phyloP scores from a whole-genome alignment of 2,888 invertebrate genomes.

The Epistrophe grossulariae region DNA sequence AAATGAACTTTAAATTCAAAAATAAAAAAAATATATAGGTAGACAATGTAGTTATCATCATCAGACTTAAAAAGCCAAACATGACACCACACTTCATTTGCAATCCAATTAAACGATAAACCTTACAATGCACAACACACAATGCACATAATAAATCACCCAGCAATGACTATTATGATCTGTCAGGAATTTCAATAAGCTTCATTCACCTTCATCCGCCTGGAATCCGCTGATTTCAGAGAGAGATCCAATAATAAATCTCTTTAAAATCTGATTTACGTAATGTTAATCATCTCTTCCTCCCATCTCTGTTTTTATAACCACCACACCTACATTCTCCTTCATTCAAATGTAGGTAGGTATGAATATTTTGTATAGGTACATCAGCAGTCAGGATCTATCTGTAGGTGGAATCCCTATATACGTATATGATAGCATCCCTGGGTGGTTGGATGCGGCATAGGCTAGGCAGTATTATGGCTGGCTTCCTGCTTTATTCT shows the following conservation, averaged over 20 bases:
- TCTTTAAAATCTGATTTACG: slow-evolving; percentile 74
- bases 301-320: not conserved
- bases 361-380: not conserved
- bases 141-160: slow-evolving; percentile 57
- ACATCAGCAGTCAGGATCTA: slow-evolving; percentile 40
- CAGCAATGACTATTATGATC: slow-evolving; percentile 61
- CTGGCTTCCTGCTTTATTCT: slow-evolving; percentile 34
- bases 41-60: not conserved
- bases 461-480: not conserved
- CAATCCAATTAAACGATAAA: slow-evolving; percentile 68
- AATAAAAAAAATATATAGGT: too few species aligned
- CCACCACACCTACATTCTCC: not conserved
- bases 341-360: not conserved
- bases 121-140: slow-evolving; percentile 44
- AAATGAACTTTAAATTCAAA: too few species aligned
- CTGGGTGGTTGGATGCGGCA: not conserved
- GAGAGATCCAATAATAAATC: slow-evolving; percentile 70
- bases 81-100: slow-evolving; percentile 47
- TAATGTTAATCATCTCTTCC: slow-evolving; percentile 69
- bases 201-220: slow-evolving; percentile 52
- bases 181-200: slow-evolving; percentile 73
- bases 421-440: not conserved
- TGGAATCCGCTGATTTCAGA: slow-evolving; percentile 25
- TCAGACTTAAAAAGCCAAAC: slow-evolving; percentile 2
- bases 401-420: not conserved